Evolutionary conservation across 1,140 invertebrate genomes (phyloP), one percentile per base, ranked within the genome.

Genomic region (Harpegnathos saltator): DNA sequence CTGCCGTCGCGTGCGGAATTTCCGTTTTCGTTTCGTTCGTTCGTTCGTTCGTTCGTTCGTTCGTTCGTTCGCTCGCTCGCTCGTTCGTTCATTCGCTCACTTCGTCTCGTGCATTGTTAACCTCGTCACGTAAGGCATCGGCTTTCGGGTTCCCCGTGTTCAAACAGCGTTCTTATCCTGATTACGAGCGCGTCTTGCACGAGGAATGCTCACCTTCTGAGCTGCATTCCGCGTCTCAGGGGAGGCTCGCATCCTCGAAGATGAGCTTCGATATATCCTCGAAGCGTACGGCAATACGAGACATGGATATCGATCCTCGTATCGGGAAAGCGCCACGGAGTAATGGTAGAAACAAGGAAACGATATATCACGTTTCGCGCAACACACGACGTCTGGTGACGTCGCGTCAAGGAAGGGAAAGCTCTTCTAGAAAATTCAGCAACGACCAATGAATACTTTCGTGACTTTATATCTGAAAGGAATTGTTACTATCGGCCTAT

Each of bases 41-140:
- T 48, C 52, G 9, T 24, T 12, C 33, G 33, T 7, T n/a, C n/a
- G n/a, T 80, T 72, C 74, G 65, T 54, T 83, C 22, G 58, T 65
- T 48, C 52, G 9, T 24, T 12, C 33, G 33, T 7, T n/a, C n/a
- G n/a, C n/a, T n/a, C n/a, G n/a, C n/a, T n/a, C n/a, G n/a, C n/a
- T n/a, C n/a, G n/a, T 80, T 65, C 74, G 65, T 56, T 84, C 17
- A 50, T 65, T 48, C 29, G 29, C 29, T 33, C 29, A 5, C 29
- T 33, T 33, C 29, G 29, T 5, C 29, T 26, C 1, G 1, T 59
- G 17, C 58, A 85, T 85, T 85, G 65, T 66, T 56, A 85, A 65
- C 29, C 80, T 33, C 71, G 81, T 85, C 84, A 85, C 81, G 84
- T 85, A 83, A 75, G 61, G 50, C 83, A 83, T 68, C 59, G 66